A percentile compares a stretch with the other conserved stretches of the same genome.
phyloP scores from a whole-genome alignment of 37 sponge, comb jelly and placozoan genomes.

The Eunapius fragilis region DNA sequence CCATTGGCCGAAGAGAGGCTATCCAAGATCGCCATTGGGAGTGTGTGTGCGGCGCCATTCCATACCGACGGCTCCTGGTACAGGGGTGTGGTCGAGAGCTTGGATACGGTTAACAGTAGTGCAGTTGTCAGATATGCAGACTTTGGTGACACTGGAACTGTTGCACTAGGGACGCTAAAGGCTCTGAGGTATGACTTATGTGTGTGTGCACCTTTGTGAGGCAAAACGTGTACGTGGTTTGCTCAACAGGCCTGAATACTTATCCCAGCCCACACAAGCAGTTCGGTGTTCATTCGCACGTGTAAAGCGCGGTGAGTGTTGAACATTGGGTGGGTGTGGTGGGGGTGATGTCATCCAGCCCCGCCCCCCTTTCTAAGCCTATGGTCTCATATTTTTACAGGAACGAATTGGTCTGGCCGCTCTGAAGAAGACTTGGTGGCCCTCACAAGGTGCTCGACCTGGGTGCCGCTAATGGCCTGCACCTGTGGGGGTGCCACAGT shows the following conservation, averaged over 20 bases:
- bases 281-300: conserved; percentile 16
- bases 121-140: conserved; percentile 37
- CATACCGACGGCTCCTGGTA: conserved; percentile 42
- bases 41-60: conserved; percentile 2
- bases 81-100: conserved; percentile 10
- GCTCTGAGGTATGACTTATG: conserved; percentile 17
- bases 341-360: not conserved
- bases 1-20: not conserved
- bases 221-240: not conserved
- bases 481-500: not conserved
- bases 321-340: not conserved
- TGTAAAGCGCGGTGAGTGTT: not conserved
- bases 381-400: not conserved
- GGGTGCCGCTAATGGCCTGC: conserved; percentile 27
- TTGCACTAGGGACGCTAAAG: conserved; percentile 6
- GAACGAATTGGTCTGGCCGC: not conserved
- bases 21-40: not conserved
- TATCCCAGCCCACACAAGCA: conserved; percentile 23
- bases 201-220: not conserved
- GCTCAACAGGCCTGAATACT: conserved; percentile 33
- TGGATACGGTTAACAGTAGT: not conserved
- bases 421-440: not conserved
- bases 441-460: conserved; percentile 23
- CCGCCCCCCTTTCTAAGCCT: no score
- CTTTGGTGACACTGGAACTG: conserved; percentile 42